A percentile compares a stretch with the other conserved stretches of the same genome.
These are phyloP conservation scores for Thrips palmi DNA, from an alignment of 1,140 invertebrate genomes.

Conservation along the genomic window DNA sequence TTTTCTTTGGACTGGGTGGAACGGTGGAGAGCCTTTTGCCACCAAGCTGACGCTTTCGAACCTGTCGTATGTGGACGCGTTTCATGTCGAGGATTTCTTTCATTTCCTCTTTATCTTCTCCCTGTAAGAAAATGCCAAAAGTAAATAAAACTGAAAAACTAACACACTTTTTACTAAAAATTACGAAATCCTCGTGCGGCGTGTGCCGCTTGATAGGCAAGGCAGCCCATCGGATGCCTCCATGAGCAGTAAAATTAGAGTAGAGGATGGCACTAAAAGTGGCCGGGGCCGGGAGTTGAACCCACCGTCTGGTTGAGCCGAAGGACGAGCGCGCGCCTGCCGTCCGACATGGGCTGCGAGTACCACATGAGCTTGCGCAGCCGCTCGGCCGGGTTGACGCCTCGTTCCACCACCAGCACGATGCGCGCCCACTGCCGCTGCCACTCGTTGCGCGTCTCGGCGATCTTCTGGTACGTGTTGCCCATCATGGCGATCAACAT, in stretches of 20 bases:
- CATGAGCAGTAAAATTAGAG: neutral
- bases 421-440: slow-evolving; percentile 97
- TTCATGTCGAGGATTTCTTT: slow-evolving; percentile 85
- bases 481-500: slow-evolving; percentile 99
- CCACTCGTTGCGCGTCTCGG: slow-evolving; percentile 94
- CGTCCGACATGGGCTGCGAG: slow-evolving; percentile 90
- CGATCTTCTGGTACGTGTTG: slow-evolving; percentile 95
- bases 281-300: slow-evolving; percentile 11
- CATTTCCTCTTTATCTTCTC: slow-evolving; percentile 83
- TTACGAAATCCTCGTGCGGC: too few species aligned
- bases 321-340: slow-evolving; percentile 67
- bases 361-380: slow-evolving; percentile 72
- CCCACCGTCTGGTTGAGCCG: slow-evolving; percentile 63
- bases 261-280: too few species aligned
- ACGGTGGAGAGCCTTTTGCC: slow-evolving; percentile 6
- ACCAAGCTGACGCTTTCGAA: slow-evolving; percentile 39
- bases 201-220: too few species aligned
- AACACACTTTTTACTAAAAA: too few species aligned
- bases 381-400: slow-evolving; percentile 71
- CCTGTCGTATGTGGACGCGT: slow-evolving; percentile 54
- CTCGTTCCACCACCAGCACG: slow-evolving; percentile 89
- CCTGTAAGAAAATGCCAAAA: slow-evolving; percentile 32
- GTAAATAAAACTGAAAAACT: neutral
- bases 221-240: too few species aligned
- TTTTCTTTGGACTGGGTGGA: slow-evolving; percentile 12